These are phyloP conservation scores for Drosophila phalerata DNA, from an alignment of 2,888 invertebrate genomes.

Conservation along the genomic window DNA sequence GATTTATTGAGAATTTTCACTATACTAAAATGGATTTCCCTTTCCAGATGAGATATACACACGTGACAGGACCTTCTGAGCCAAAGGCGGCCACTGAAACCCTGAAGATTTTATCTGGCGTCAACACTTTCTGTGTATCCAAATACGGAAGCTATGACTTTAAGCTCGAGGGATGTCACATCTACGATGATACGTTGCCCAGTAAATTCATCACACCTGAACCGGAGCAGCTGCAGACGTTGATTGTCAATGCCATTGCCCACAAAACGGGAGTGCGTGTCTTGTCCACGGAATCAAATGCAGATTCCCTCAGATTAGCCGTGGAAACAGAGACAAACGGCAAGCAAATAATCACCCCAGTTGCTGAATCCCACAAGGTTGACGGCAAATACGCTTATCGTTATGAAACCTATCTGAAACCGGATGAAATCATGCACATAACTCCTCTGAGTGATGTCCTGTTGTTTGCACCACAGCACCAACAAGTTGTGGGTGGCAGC, in stretches of 20 bases:
- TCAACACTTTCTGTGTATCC: constrained; percentile 91
- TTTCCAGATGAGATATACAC: constrained; percentile 77
- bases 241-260: constrained; percentile 87
- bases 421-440: constrained; percentile 86
- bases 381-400: constrained; percentile 85
- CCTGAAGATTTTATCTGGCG: constrained; percentile 88
- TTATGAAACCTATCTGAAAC: constrained; percentile 85
- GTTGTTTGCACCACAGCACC: constrained; percentile 89
- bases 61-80: constrained; percentile 52
- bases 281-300: constrained; percentile 84
- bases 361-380: constrained; percentile 85
- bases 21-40: not conserved
- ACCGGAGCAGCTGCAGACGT: constrained; percentile 76
- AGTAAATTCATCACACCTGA: constrained; percentile 85
- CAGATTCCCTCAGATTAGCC: constrained; percentile 75
- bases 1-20: not conserved
- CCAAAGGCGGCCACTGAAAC: constrained; percentile 59
- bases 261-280: constrained; percentile 87
- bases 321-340: constrained; percentile 74
- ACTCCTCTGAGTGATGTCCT: constrained; percentile 90
- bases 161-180: constrained; percentile 92
- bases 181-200: constrained; percentile 87
- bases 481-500: constrained; percentile 88
- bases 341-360: constrained; percentile 75
- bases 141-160: constrained; percentile 90